Evolutionary conservation across 2,113 vertebrate genomes (phyloP).

Genomic region (Mus spicilegus): DNA sequence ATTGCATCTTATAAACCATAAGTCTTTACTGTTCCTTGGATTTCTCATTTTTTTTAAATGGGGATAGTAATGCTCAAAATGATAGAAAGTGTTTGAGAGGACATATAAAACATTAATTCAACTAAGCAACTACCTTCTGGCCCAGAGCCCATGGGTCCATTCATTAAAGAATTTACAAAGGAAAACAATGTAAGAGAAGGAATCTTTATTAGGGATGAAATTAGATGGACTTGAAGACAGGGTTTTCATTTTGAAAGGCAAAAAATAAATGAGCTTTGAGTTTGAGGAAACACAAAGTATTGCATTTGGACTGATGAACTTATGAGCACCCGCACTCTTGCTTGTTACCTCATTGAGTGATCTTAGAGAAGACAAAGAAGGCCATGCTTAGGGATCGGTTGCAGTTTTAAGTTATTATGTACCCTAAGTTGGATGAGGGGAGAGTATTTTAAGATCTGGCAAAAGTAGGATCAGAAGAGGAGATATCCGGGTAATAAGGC

Average conservation of each 20-base stretch:
- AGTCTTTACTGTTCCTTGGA: not conserved
- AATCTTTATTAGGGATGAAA: not conserved
- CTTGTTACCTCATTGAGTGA: not conserved
- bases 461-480: not conserved
- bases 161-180: not conserved
- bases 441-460: not conserved
- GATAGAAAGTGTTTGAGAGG: not conserved
- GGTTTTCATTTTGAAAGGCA: not conserved
- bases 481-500: not conserved
- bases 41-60: conserved; percentile 34
- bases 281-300: not conserved
- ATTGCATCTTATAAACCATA: not conserved
- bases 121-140: not conserved
- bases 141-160: not conserved
- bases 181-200: not conserved
- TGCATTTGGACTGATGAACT: not conserved
- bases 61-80: not conserved
- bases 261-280: not conserved
- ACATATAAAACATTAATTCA: not conserved
- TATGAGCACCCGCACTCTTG: not conserved
- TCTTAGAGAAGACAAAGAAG: not conserved
- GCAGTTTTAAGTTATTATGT: not conserved
- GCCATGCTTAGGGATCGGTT: not conserved
- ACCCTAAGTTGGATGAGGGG: not conserved
- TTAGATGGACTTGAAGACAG: not conserved